Conservation (phyloP, 2,888 invertebrate genomes). For the Melipona beecheii region DNA sequence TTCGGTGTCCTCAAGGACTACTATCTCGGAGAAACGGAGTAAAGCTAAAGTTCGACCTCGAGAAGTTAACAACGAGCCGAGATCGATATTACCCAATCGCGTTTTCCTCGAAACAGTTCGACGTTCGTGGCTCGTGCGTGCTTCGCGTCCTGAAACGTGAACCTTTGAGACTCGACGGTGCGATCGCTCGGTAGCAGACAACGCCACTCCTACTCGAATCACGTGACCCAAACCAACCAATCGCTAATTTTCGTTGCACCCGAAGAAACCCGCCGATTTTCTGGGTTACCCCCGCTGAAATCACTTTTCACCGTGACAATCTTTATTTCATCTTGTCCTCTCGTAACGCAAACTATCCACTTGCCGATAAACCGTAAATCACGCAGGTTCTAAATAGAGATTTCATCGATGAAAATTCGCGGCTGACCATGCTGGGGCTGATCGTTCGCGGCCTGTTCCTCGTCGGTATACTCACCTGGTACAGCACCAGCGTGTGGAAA, state of each 20-base stretch:
- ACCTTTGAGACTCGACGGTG: background rate
- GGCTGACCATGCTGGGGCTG: constrained; percentile 86
- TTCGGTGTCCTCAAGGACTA: constrained; percentile 84
- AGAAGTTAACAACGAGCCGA: too few relatives aligned
- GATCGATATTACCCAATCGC: background rate
- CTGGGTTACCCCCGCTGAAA: too few relatives aligned
- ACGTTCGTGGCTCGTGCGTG: too few relatives aligned
- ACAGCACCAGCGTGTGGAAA: constrained; percentile 89
- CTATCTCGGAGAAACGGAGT: constrained; percentile 73
- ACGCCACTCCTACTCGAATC: too few relatives aligned
- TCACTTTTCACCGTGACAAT: background rate
- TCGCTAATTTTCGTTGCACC: too few relatives aligned
- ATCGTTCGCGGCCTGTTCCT: constrained; percentile 88
- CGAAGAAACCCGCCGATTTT: too few relatives aligned
- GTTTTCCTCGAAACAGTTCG: background rate
- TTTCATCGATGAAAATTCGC: too few relatives aligned
- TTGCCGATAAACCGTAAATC: background rate
- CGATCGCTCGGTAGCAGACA: too few relatives aligned
- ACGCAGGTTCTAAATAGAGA: background rate
- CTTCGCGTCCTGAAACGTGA: background rate
- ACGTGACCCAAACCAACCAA: too few relatives aligned
- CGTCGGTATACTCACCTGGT: constrained; percentile 89
- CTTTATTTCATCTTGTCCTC: background rate
- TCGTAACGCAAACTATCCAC: too few relatives aligned
- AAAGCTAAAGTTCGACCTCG: background rate